These are phyloP conservation scores for Arctopsyche grandis DNA, from an alignment of 1,140 invertebrate genomes.

Conservation along the genomic window DNA sequence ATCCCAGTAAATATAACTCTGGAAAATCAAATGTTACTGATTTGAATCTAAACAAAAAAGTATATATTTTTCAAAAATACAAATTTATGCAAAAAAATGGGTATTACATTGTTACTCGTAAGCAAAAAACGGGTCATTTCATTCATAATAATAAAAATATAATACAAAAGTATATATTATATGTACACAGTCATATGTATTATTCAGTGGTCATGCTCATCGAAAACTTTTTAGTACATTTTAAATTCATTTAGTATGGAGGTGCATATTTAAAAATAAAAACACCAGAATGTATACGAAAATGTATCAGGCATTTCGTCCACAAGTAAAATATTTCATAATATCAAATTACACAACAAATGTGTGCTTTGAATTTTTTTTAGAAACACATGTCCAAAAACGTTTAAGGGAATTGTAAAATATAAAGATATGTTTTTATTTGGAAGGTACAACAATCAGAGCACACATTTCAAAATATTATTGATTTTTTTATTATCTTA, in stretches of 20 bases:
- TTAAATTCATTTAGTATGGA: no score
- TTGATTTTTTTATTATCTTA: neutral
- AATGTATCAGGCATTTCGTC: neutral
- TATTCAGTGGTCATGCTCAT: neutral
- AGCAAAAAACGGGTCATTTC: neutral
- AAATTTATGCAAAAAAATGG: neutral
- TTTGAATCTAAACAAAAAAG: conserved; percentile 37
- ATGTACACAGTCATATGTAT: conserved; percentile 9
- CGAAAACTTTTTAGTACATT: no score
- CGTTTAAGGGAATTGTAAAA: no score
- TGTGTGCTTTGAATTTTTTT: neutral
- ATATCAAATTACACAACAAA: neutral
- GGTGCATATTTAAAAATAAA: neutral
- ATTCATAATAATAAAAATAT: neutral
- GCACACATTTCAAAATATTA: neutral
- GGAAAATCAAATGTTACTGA: conserved; percentile 64
- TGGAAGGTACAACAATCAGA: no score
- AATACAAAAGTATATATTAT: conserved; percentile 8
- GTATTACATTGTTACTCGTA: neutral
- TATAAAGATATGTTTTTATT: no score
- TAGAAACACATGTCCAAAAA: neutral
- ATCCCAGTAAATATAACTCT: conserved; percentile 99
- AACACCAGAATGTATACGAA: neutral
- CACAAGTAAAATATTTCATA: neutral
- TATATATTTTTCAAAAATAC: conserved; percentile 1